A percentile compares a stretch with the other conserved stretches of the same genome.
Conservation (phyloP, 2,888 invertebrate genomes). For the Trachelus troglodyta region DNA sequence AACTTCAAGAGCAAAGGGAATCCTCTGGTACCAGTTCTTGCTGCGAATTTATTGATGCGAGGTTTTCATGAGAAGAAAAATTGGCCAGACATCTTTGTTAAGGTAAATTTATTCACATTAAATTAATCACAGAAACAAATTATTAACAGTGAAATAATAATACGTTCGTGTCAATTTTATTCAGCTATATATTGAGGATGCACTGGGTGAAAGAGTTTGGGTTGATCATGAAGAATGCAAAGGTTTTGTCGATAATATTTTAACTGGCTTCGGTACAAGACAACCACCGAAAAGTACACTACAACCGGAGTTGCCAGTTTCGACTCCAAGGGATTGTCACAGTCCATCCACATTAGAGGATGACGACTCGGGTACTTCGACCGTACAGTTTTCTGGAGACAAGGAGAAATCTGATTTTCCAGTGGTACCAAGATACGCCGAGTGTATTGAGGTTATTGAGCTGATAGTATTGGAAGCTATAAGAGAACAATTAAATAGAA, state of each 20-base stretch:
- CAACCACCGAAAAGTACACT: constrained; percentile 78
- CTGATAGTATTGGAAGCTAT: constrained; percentile 86
- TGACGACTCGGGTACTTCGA: constrained; percentile 54
- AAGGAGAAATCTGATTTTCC: constrained; percentile 66
- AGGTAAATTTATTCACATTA: constrained; percentile 69
- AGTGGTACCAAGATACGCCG: constrained; percentile 71
- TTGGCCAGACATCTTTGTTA: constrained; percentile 94
- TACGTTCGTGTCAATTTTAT: constrained; percentile 35
- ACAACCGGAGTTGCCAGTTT: constrained; percentile 70
- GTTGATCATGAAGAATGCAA: constrained; percentile 93
- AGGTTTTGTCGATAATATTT: constrained; percentile 90
- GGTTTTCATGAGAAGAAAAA: constrained; percentile 84
- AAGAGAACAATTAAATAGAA: constrained; percentile 86
- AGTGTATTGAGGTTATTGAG: constrained; percentile 78
- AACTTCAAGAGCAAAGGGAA: constrained; percentile 85
- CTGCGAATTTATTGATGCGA: constrained; percentile 85
- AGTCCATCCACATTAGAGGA: constrained; percentile 63
- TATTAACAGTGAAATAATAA: neutral
- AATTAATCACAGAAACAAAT: constrained; percentile 12
- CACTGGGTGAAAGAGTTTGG: constrained; percentile 92
- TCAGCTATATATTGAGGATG: constrained; percentile 93
- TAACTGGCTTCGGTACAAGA: constrained; percentile 86
- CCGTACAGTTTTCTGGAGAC: constrained; percentile 49
- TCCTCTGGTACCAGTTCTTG: constrained; percentile 82
- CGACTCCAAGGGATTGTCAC: constrained; percentile 57